Percentiles rank a stretch among this genome's conserved stretches.
phyloP scores from a whole-genome alignment of 2,113 vertebrate species.

The Ramphastos sulfuratus region DNA sequence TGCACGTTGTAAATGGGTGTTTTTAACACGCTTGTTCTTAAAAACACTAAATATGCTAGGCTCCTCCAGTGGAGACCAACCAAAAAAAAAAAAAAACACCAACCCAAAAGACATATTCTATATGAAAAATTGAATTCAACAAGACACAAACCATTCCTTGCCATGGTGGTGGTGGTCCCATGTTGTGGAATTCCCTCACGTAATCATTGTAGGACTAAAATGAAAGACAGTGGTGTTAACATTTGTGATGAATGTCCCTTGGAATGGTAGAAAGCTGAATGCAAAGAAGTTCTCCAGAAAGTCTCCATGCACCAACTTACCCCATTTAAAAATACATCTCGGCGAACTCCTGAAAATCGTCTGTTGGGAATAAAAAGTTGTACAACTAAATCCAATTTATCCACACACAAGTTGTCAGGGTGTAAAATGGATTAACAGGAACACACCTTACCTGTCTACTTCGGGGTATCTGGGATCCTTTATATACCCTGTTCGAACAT shows the following conservation, averaged over 20 bases:
- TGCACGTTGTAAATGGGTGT: slow-evolving; percentile 24
- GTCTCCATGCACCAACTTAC: slow-evolving; percentile 79
- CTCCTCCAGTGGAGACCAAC: background rate
- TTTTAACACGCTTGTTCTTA: slow-evolving; percentile 23
- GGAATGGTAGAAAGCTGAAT: slow-evolving; percentile 4
- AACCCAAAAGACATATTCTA: background rate
- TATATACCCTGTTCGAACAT: slow-evolving; percentile 92
- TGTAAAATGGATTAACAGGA: slow-evolving; percentile 67
- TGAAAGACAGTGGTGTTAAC: slow-evolving; percentile 66
- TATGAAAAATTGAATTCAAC: background rate
- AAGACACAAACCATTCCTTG: slow-evolving; percentile 93
- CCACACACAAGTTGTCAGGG: slow-evolving; percentile 54
- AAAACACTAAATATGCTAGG: background rate
- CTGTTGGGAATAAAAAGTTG: slow-evolving; percentile 85
- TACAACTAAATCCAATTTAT: slow-evolving; percentile 75
- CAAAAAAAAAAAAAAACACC: background rate
- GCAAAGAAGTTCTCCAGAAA: background rate
- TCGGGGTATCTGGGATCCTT: slow-evolving; percentile 95
- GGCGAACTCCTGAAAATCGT: slow-evolving; percentile 92
- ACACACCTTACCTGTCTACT: slow-evolving; percentile 91
- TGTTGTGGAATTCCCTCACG: slow-evolving; percentile 97
- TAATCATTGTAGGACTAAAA: slow-evolving; percentile 98
- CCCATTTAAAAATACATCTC: slow-evolving; percentile 98
- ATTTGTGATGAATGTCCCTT: background rate
- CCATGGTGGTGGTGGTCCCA: slow-evolving; percentile 95